Evolutionary conservation across 2,113 vertebrate species (phyloP).

Genomic region (Microtus pennsylvanicus): DNA sequence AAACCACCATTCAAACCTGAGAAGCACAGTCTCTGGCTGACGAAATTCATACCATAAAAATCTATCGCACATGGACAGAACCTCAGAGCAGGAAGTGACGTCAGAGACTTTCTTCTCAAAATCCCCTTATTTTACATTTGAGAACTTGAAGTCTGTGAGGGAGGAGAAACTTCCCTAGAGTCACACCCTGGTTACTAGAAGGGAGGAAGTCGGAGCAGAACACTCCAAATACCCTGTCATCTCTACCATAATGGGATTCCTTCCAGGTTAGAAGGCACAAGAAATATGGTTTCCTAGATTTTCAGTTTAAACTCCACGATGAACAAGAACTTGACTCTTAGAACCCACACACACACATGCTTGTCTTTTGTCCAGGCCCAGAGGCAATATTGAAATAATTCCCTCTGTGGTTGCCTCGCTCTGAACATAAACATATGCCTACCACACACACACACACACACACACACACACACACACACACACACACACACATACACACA

Average conservation of each 20-base stretch:
- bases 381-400: slow-evolving; percentile 45
- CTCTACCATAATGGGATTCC: background rate
- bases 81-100: slow-evolving; percentile 29
- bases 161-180: background rate
- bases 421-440: slow-evolving; percentile 49
- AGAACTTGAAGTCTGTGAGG: background rate
- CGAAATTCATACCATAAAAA: background rate
- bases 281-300: background rate
- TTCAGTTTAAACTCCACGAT: background rate
- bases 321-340: background rate
- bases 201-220: background rate
- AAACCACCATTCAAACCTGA: background rate
- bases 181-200: background rate
- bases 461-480: no score
- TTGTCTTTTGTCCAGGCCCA: background rate
- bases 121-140: background rate
- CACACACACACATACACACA: background rate
- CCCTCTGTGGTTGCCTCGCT: slow-evolving; percentile 5
- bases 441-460: no score
- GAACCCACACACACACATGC: background rate
- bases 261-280: background rate
- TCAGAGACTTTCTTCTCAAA: slow-evolving; percentile 19
- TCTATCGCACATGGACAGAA: background rate
- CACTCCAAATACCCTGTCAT: background rate
- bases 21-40: background rate